Conservation (phyloP, 2,113 vertebrate genomes). For the Zosterops borbonicus region DNA sequence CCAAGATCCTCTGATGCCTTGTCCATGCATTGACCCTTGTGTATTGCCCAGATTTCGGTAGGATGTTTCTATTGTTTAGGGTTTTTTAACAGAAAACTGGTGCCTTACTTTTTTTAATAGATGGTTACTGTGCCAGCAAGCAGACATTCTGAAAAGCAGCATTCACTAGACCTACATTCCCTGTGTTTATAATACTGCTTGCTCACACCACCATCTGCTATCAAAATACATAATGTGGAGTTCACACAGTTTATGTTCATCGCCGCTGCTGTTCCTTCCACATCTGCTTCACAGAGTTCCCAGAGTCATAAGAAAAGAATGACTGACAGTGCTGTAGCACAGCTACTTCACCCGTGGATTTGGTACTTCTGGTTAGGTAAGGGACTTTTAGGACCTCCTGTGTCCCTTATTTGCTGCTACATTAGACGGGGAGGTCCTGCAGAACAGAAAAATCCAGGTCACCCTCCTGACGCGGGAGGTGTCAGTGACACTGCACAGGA, state of each 20-base stretch:
- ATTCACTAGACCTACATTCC: not conserved
- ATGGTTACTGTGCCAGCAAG: not conserved
- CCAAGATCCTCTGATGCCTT: not conserved
- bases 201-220: not conserved
- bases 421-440: not conserved
- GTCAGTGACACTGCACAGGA: not conserved
- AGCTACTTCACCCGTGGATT: not conserved
- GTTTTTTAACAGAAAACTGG: not conserved
- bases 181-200: not conserved
- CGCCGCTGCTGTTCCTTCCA: not conserved
- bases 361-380: not conserved
- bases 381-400: not conserved
- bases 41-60: not conserved
- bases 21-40: not conserved
- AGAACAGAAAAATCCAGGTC: constrained; percentile 24
- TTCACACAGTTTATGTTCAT: not conserved
- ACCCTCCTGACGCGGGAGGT: not conserved
- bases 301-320: not conserved
- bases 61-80: not conserved
- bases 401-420: not conserved
- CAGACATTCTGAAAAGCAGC: not conserved
- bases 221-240: not conserved
- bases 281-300: not conserved
- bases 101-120: not conserved
- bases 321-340: not conserved